phyloP scores from a whole-genome alignment of 2,113 vertebrate species.

The Aegypius monachus region DNA sequence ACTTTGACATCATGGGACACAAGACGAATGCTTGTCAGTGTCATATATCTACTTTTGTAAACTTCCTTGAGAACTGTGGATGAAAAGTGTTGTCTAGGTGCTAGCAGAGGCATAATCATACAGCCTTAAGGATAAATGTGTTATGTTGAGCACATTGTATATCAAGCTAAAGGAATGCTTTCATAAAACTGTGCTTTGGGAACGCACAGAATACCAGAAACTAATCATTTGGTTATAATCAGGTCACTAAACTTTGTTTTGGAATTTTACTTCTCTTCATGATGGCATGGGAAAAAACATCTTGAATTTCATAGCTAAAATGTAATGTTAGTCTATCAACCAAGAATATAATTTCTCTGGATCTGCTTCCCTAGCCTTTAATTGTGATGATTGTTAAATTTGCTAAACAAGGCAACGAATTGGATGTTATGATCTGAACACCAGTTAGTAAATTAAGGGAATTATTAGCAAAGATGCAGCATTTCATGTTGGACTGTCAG shows the following conservation, averaged over 20 bases:
- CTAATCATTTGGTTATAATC: background rate
- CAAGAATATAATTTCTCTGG: background rate
- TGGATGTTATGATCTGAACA: background rate
- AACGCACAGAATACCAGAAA: background rate
- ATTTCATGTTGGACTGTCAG: background rate
- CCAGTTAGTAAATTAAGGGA: background rate
- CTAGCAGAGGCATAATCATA: constrained; percentile 12
- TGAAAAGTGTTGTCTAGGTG: constrained; percentile 1
- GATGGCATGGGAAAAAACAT: background rate
- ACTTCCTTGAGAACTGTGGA: background rate
- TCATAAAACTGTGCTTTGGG: background rate
- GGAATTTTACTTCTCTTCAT: background rate
- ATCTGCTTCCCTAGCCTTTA: background rate
- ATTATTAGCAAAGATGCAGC: background rate
- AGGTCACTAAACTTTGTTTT: background rate
- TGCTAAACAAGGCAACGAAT: background rate
- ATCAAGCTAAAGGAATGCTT: background rate
- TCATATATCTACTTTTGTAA: constrained; percentile 12
- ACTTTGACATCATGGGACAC: background rate
- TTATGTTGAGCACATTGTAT: background rate
- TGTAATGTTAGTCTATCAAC: background rate
- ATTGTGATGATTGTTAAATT: background rate
- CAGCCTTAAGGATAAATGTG: constrained; percentile 19
- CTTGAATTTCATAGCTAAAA: background rate
- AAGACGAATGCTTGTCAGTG: background rate